phyloP scores from a whole-genome alignment of 1,140 invertebrate species.

The Macrotrachela quadricornifera region DNA sequence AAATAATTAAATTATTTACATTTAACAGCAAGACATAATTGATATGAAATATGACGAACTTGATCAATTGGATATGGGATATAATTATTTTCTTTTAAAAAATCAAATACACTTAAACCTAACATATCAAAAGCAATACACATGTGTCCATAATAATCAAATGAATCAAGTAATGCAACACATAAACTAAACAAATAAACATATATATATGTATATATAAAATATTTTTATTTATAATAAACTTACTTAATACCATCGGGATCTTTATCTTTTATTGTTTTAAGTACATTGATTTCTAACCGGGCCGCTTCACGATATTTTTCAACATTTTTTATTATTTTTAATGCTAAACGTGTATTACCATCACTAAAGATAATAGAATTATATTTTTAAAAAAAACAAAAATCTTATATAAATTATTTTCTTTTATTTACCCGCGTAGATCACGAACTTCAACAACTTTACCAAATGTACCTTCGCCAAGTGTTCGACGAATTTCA shows the following conservation, averaged over 20 bases:
- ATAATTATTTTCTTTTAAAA: conserved; percentile 97
- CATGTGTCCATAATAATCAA: conserved; percentile 96
- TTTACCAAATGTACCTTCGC: conserved; percentile 98
- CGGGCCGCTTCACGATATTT: conserved; percentile 98
- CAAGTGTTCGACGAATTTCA: conserved; percentile 88
- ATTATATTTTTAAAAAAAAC: neutral
- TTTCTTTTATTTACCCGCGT: conserved; percentile 44
- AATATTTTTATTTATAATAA: conserved; percentile 3
- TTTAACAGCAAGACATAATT: conserved; percentile 84
- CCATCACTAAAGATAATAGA: conserved; percentile 3
- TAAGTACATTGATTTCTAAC: conserved; percentile 90
- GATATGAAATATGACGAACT: conserved; percentile 88
- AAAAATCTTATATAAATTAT: neutral
- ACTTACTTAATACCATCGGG: conserved; percentile 81
- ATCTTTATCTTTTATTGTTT: conserved; percentile 79
- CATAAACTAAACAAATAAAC: conserved; percentile 41
- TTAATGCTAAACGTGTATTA: conserved; percentile 52
- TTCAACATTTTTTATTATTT: conserved; percentile 99
- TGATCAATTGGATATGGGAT: conserved; percentile 90
- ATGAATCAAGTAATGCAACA: conserved; percentile 95
- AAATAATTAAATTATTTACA: conserved; percentile 33
- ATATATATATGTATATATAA: too few relatives aligned
- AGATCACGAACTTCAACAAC: conserved; percentile 93
- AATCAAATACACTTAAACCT: conserved; percentile 95
- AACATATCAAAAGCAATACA: conserved; percentile 98